Conservation (phyloP, 92 coral and sea anemone genomes). For the Bergia puertoricense region DNA sequence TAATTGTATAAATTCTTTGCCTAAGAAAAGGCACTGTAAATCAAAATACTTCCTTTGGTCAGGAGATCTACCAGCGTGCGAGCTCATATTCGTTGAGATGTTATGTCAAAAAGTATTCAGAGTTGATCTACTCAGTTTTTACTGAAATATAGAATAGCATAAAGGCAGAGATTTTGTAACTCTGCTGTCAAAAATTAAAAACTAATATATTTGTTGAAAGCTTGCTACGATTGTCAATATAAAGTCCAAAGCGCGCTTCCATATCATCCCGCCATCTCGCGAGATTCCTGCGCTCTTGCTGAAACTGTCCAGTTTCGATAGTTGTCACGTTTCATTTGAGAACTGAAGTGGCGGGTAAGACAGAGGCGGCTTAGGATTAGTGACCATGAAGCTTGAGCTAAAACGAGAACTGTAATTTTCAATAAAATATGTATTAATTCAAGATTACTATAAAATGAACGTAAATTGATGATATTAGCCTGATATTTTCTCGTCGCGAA, state of each 20-base stretch:
- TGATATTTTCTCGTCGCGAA: background rate
- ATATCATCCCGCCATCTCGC: background rate
- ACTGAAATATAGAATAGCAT: too few relatives aligned
- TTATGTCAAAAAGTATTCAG: background rate
- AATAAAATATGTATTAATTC: background rate
- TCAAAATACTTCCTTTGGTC: background rate
- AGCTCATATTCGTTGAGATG: background rate
- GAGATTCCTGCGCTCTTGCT: too few relatives aligned
- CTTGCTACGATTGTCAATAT: background rate
- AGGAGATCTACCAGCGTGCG: background rate
- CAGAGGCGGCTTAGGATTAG: background rate
- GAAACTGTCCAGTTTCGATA: too few relatives aligned
- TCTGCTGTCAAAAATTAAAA: background rate
- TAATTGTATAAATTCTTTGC: background rate
- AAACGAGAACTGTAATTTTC: background rate
- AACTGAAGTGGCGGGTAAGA: background rate
- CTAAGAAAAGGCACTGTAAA: background rate
- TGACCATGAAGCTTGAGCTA: background rate
- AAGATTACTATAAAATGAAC: background rate
- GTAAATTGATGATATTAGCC: too few relatives aligned
- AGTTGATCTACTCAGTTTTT: background rate
- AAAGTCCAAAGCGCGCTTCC: background rate
- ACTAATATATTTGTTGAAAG: slow-evolving; percentile 13
- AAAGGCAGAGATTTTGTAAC: background rate
- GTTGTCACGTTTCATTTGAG: background rate